Percentiles rank a stretch among this genome's conserved stretches.
phyloP scores from a whole-genome alignment of 2,113 vertebrate genomes.

The Tachysurus vachellii region DNA sequence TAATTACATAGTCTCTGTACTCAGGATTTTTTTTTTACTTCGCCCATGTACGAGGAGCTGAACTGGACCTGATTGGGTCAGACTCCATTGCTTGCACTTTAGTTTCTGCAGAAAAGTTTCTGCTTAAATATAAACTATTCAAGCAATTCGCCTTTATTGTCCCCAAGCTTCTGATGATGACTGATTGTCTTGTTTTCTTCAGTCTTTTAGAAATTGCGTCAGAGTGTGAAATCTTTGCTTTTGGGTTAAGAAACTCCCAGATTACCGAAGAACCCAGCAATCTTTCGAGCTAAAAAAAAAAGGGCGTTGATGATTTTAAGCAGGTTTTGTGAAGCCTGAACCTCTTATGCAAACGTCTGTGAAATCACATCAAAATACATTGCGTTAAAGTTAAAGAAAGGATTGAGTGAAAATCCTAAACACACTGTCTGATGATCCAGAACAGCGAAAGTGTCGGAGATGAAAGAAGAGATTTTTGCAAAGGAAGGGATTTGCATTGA shows the following conservation, averaged over 20 bases:
- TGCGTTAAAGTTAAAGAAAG: constrained; percentile 10
- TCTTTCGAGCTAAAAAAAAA: background rate
- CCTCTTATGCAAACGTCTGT: background rate
- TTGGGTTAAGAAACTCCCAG: background rate
- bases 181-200: background rate
- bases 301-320: background rate
- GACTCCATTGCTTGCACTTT: background rate
- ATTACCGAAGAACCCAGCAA: background rate
- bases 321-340: constrained; percentile 16
- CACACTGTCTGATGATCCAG: constrained; percentile 3
- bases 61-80: background rate
- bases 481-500: constrained; percentile 16
- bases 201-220: background rate
- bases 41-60: background rate
- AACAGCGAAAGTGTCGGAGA: background rate
- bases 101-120: background rate
- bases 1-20: background rate
- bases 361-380: background rate
- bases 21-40: background rate
- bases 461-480: constrained; percentile 3
- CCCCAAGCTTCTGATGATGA: background rate
- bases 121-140: background rate
- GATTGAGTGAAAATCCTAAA: constrained; percentile 28
- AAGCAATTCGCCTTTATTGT: background rate
- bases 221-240: background rate